phyloP scores from a whole-genome alignment of 2,797 vertebrate genomes.

The Pantherophis alleghaniensis region DNA sequence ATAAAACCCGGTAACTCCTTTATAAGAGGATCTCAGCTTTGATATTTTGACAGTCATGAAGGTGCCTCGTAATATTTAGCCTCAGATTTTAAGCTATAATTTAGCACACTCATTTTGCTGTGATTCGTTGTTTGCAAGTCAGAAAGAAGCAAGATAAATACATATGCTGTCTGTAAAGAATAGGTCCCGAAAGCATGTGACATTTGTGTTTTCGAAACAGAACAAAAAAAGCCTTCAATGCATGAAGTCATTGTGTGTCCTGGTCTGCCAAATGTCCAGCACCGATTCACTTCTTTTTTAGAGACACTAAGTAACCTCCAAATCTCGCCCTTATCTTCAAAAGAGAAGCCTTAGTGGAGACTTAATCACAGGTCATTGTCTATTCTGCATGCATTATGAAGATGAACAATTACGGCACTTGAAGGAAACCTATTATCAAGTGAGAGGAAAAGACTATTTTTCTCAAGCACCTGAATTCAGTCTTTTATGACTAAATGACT shows the following conservation, averaged over 20 bases:
- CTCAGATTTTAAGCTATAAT: background rate
- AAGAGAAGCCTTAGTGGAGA: conserved; percentile 56
- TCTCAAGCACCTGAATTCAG: conserved; percentile 60
- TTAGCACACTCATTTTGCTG: background rate
- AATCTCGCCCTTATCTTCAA: conserved; percentile 47
- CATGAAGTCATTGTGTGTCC: background rate
- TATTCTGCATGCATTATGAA: conserved; percentile 57
- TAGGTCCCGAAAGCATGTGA: background rate
- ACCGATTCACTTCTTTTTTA: conserved; percentile 33
- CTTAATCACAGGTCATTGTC: conserved; percentile 62
- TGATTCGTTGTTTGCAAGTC: background rate
- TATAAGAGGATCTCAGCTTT: background rate
- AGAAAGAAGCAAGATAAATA: background rate
- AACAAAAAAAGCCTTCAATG: background rate
- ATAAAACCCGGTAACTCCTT: background rate
- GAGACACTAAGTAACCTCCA: conserved; percentile 24
- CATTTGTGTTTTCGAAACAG: background rate
- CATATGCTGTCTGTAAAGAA: background rate
- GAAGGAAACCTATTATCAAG: conserved; percentile 71
- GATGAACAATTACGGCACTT: conserved; percentile 65
- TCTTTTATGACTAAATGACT: conserved; percentile 71
- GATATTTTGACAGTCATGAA: background rate
- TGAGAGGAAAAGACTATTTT: conserved; percentile 69
- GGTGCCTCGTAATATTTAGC: conserved; percentile 18
- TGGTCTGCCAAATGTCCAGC: conserved; percentile 3